Base-by-base conservation (phyloP, 2,113 vertebrate genomes). In the Galeopterus variegatus region DNA sequence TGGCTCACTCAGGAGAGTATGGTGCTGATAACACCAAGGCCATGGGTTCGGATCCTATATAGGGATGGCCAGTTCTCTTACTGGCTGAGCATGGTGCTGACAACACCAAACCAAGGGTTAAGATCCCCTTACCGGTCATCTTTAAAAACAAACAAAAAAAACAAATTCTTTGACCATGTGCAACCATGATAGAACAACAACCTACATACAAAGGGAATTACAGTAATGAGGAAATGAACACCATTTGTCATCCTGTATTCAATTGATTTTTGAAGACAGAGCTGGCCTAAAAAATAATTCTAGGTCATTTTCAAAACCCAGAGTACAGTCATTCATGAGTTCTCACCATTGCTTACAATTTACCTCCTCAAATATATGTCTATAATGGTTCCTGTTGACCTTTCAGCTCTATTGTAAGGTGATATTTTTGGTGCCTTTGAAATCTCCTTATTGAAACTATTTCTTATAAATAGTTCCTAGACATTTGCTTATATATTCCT, bases 221-320 rank as follows among this genome's bases (percentile, higher is more conserved):
- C 0, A 95, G 23, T 48, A 75, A 67, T 28, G 28, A 60, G 4
- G 31, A 67, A 15, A 50, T 86, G 33, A 72, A 77, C 31, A 65
- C 28, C 9, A 33, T 81, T 79, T 65, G 5, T 73, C 65, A 52
- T 18, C 4, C 14, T 73, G 41, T 67, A 24, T 77, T 95, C 64
- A 70, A 18, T 28, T 77, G 28, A 58, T 64, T 77, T 89, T 88
- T 67, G 17, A 95, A 86, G 69, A 89, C 17, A 60, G 33, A 77
- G 28, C 33, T 95, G 36, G 7, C 62, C 45, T 62, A 67, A 54
- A 65, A 93, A 88, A 93, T 41, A 24, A 75, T 13, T 26, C 69
- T 33, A 85, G 56, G 75, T 81, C 73, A 80, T 96, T 92, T 90
- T 58, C 41, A 83, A 90, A 89, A 54, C 33, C 13, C n/a, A 65